Percentiles rank a stretch among this genome's conserved stretches.
Evolutionary conservation across 2,797 vertebrate genomes (phyloP).

Genomic region (Rhodeus uyekii): DNA sequence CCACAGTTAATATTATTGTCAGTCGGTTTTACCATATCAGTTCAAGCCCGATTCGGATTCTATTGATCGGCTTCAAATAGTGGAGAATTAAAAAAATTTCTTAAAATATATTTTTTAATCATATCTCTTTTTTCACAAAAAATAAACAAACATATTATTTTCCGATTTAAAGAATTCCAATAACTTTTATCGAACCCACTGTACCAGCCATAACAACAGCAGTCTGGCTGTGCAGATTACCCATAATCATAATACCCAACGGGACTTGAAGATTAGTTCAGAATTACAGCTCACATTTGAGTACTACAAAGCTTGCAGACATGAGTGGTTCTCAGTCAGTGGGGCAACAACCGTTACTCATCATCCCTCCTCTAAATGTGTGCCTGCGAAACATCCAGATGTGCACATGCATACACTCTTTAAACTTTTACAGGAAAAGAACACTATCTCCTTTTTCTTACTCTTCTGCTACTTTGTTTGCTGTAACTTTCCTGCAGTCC

Average conservation of each 20-base stretch:
- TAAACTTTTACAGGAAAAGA: constrained; percentile 59
- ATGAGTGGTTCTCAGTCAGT: background rate
- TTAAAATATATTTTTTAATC: too few species aligned
- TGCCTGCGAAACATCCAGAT: constrained; percentile 65
- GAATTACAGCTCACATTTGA: background rate
- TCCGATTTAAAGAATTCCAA: background rate
- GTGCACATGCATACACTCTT: constrained; percentile 64
- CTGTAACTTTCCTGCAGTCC: background rate
- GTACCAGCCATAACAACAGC: background rate
- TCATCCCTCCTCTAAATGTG: constrained; percentile 35
- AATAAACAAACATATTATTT: background rate
- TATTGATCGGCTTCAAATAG: too few species aligned
- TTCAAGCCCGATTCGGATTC: background rate
- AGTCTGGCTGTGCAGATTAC: background rate
- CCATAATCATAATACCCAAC: background rate
- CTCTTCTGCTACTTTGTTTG: background rate
- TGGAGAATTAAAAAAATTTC: too few species aligned
- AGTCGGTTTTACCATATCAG: background rate
- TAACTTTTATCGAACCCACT: background rate
- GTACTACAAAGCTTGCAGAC: background rate
- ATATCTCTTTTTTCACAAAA: too few species aligned
- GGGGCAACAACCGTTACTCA: background rate
- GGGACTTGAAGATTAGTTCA: background rate
- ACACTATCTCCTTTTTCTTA: background rate
- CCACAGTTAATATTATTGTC: background rate